Base-by-base conservation (phyloP, 2,113 vertebrate genomes). In the Apodemus speciosus region DNA sequence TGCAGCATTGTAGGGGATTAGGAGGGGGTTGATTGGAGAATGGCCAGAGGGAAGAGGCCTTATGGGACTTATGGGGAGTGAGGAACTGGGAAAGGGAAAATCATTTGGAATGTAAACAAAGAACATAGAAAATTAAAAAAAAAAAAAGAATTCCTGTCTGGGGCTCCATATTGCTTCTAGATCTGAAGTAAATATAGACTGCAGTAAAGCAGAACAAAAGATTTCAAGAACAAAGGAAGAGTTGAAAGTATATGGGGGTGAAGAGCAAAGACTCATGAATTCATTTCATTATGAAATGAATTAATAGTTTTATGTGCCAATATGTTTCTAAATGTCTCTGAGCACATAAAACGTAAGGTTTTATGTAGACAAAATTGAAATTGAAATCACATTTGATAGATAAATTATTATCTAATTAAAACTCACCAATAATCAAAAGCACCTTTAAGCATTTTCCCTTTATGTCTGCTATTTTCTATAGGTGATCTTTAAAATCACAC, bases 211-310 rank as follows among this genome's bases (percentile, higher is more conserved):
- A 56, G 25, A 84, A 2, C 40, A 35, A 89, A 27, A 38, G 23
- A 58, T 60, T 53, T 16, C 7, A 66, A 11, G 18, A 49, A 75
- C 1, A 85, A n/a, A 89, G 9, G 2, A 43, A 25, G 4, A 87
- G 68, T 80, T 84, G 38, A 43, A 88, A 93, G 2, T 15, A 10
- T 2, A n/a, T 66, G 3, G 0, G 0, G 25, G 2, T 72, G 25
- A 56, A 2, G 11, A 66, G 30, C 5, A 32, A 77, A 72, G 35
- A 77, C 2, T 27, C 14, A 40, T 6, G 1, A 60, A 88, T 77
- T 86, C n/a, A 6, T 95, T 88, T 92, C 92, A 85, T 94, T 43
- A 64, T 68, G 9, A 76, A 76, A 40, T 91, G 64, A 88, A 83
- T 35, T 66, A 43, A 56, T 83, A 76, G 1, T 46, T 90, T 96